These are phyloP conservation scores for Rhinoderma darwinii DNA, from an alignment of 2,113 vertebrate genomes.

Conservation along the genomic window DNA sequence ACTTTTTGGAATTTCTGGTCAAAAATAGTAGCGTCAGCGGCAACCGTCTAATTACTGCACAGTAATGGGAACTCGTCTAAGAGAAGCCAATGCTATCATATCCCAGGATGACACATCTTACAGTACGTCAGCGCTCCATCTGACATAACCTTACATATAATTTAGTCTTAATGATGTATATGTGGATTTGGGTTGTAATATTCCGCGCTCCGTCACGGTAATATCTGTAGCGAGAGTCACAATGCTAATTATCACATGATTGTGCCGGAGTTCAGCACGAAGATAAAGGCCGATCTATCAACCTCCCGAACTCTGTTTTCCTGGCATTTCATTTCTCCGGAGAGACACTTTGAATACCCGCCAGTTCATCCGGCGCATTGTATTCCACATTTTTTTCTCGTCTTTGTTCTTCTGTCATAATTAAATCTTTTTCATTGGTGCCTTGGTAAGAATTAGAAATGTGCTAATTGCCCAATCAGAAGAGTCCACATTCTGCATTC, in stretches of 20 bases:
- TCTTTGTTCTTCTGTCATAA: conserved; percentile 19
- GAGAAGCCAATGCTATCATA: background rate
- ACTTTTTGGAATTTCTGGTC: background rate
- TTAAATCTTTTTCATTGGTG: conserved; percentile 25
- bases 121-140: background rate
- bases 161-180: background rate
- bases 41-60: background rate
- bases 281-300: conserved; percentile 36
- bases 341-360: conserved; percentile 23
- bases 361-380: conserved; percentile 1
- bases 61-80: background rate
- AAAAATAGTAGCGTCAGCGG: background rate
- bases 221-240: conserved; percentile 29
- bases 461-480: background rate
- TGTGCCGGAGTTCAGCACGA: background rate
- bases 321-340: conserved; percentile 32
- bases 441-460: background rate
- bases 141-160: background rate
- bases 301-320: conserved; percentile 18
- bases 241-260: conserved; percentile 23
- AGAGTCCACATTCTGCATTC: background rate
- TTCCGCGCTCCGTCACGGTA: background rate
- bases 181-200: background rate
- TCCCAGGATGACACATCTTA: background rate
- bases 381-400: background rate